Evolutionary conservation across 2,113 vertebrate genomes (phyloP), one percentile per base, ranked within the genome.

Genomic region (Sylvietta virens): DNA sequence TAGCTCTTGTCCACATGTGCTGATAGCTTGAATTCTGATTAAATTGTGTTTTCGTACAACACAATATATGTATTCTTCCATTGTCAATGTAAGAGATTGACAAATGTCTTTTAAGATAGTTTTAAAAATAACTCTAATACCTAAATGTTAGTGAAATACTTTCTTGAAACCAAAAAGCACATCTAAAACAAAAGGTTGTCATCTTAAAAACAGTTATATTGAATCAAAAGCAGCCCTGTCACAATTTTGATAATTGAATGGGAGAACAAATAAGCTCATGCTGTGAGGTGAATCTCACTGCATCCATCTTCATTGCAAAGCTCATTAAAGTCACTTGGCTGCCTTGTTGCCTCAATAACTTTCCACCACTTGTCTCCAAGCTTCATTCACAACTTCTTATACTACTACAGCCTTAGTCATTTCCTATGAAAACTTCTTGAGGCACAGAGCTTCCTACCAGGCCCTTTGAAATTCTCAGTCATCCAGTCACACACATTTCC

Each of bases 401-500:
- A 61, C 21, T 56, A 51, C 10, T 57, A 39, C 5, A 48, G 12
- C 4, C 23, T 69, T 80, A 53, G 1, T 61, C 0, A 60, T 72
- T 80, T 80, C 26, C 28, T 53, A 2, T 21, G 12, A 40, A 12
- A 56, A 42, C 10, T 45, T 74, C 39, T 35, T 72, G 30, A 71
- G 30, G 33, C 10, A 3, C 14, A 73, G n/a, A 44, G 6, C 12
- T 61, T 73, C 37, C 37, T 56, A 47, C 12, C 9, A 50, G 22
- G 8, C 17, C 10, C 20, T 60, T 30, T 37, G 27, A 79, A 81
- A 54, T 39, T 85, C 7, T 28, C 81, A 37, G 19, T 56, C 61
- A 60, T 10, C 22, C 47, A 62, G 35, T 21, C 26, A 57, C 15
- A 33, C 0, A 0, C 3, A 37, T 62, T 81, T 60, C 4, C 28